Evolutionary conservation across 2,888 invertebrate genomes (phyloP), one percentile per base, ranked within the genome.

Genomic region (Parapristionchus giblindavisi): DNA sequence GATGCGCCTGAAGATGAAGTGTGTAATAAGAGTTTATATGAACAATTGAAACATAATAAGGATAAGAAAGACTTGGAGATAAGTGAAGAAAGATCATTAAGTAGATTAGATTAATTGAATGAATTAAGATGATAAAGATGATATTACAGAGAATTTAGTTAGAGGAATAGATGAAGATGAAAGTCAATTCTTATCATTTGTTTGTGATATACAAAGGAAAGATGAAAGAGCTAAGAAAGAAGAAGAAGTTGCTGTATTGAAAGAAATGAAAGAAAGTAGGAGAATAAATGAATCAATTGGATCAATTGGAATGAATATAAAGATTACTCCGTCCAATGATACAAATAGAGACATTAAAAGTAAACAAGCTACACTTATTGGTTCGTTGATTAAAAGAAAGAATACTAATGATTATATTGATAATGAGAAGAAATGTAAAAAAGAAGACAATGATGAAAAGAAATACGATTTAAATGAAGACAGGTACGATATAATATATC

Each of bases 121-220:
- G 5, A 54, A 8, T 6, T 14, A 32, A 34, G 60, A 11, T 32
- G 36, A 4, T 34, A 60, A 75, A n/a, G n/a, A n/a, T n/a, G n/a
- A n/a, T n/a, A n/a, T 82, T 87, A 32, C 83, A 91, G 91, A 91
- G 85, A 91, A 92, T 85, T 90, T 91, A 88, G 91, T 92, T 3
- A 90, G 95, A 88, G 96, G 96, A 0, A 90, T 98, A 65, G 96
- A 97, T 88, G 96, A 96, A 88, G 98, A 97, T 88, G 98, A 98
- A 90, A 93, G 95, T 0, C 93, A 95, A 79, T 98, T 97, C 89
- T 90, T 98, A 65, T 95, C 97, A 86, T 91, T 94, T 76, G 94
- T 98, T 3, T 95, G 84, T 63, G 66, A 80, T 5, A 76, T 79
- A 34, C 85, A 86, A 38, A 66, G 76, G 8, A 77, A 79, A 14